phyloP scores from a whole-genome alignment of 2,888 invertebrate species.

The Panopea generosa region DNA sequence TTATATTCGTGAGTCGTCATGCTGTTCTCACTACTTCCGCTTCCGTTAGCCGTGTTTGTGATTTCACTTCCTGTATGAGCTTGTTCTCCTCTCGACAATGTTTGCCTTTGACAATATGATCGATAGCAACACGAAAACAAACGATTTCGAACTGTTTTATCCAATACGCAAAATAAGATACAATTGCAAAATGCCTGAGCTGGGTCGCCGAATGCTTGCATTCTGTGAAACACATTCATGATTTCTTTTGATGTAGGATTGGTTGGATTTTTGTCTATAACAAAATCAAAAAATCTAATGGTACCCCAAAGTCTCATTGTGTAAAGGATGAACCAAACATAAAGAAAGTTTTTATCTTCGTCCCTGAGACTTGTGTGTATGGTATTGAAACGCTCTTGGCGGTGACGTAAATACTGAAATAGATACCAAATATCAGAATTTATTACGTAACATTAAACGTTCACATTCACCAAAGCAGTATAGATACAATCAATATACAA shows the following conservation, averaged over 20 bases:
- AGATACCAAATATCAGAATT: too few species aligned
- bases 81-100: too few species aligned
- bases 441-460: too few species aligned
- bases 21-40: too few species aligned
- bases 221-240: conserved; percentile 21
- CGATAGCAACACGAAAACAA: too few species aligned
- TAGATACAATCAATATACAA: too few species aligned
- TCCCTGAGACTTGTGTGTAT: conserved; percentile 39
- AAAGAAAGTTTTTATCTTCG: conserved; percentile 57
- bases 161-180: conserved; percentile 58
- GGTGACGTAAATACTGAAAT: conserved; percentile 14
- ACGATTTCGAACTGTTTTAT: conserved; percentile 30
- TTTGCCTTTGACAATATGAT: too few species aligned
- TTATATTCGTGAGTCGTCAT: too few species aligned
- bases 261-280: too few species aligned
- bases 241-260: neutral
- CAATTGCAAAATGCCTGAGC: conserved; percentile 58
- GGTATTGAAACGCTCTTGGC: neutral
- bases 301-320: conserved; percentile 60
- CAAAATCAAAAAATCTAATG: conserved; percentile 35
- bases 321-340: conserved; percentile 55
- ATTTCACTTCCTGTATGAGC: too few species aligned
- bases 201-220: conserved; percentile 61
- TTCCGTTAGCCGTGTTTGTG: too few species aligned
- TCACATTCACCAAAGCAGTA: too few species aligned